Evolutionary conservation across 2,113 vertebrate genomes (phyloP).

Genomic region (Lophius piscatorius): DNA sequence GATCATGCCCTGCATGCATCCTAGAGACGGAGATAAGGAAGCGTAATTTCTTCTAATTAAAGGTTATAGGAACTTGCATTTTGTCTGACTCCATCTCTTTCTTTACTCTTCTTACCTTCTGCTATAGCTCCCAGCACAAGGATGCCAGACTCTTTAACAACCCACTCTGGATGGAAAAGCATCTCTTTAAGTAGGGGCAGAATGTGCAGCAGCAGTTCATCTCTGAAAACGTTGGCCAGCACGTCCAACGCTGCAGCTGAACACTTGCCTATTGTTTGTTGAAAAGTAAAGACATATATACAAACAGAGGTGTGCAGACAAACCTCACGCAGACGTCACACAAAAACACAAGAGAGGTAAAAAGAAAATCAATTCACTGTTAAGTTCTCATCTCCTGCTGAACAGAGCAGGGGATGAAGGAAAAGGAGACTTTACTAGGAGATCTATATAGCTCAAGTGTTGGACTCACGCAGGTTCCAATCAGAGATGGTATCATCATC

Average conservation of each 20-base stretch:
- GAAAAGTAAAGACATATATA: slow-evolving; percentile 25
- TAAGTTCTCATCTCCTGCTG: too few relatives aligned
- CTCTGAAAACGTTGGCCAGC: slow-evolving; percentile 94
- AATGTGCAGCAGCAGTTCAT: slow-evolving; percentile 92
- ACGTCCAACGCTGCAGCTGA: slow-evolving; percentile 95
- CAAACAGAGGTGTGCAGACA: slow-evolving; percentile 22
- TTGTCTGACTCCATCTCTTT: not conserved
- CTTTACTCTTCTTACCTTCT: slow-evolving; percentile 81
- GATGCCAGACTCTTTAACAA: slow-evolving; percentile 96
- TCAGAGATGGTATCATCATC: slow-evolving; percentile 96
- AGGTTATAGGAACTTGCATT: too few relatives aligned
- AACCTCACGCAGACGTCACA: slow-evolving; percentile 32
- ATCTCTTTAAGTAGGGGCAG: slow-evolving; percentile 94
- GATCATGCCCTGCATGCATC: slow-evolving; percentile 98
- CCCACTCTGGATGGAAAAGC: slow-evolving; percentile 95
- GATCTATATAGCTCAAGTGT: not conserved
- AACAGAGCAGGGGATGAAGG: not conserved
- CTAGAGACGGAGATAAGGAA: slow-evolving; percentile 61
- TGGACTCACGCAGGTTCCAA: slow-evolving; percentile 94
- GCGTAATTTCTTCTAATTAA: not conserved
- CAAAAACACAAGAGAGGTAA: slow-evolving; percentile 28
- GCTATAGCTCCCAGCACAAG: slow-evolving; percentile 96
- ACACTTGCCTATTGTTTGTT: slow-evolving; percentile 87
- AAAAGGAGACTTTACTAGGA: not conserved
- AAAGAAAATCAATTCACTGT: not conserved